A percentile compares a stretch with the other conserved stretches of the same genome.
These are phyloP conservation scores for Cecidostiba fungosa DNA, from an alignment of 2,888 invertebrate species.

Conservation along the genomic window DNA sequence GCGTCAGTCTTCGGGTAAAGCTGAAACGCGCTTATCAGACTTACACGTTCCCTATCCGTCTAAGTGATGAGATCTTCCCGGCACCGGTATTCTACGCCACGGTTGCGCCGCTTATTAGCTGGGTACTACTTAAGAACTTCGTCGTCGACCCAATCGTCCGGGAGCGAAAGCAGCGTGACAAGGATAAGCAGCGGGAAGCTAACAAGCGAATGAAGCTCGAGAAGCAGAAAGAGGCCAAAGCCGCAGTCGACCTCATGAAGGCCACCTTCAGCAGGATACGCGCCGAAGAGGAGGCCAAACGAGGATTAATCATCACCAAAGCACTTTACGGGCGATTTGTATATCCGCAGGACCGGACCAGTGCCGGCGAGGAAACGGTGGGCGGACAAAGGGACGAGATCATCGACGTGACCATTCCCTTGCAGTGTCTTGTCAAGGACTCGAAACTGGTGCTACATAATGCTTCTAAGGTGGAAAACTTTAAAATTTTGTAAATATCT, in stretches of 20 bases:
- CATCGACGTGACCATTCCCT: slow-evolving; percentile 95
- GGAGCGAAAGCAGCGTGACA: slow-evolving; percentile 89
- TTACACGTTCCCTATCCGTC: slow-evolving; percentile 93
- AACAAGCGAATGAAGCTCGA: slow-evolving; percentile 90
- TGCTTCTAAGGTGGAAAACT: slow-evolving; percentile 88
- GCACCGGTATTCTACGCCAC: slow-evolving; percentile 97
- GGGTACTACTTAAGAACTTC: slow-evolving; percentile 91
- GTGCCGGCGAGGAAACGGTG: slow-evolving; percentile 70
- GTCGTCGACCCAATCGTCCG: slow-evolving; percentile 92
- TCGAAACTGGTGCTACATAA: slow-evolving; percentile 93
- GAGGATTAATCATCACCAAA: slow-evolving; percentile 92
- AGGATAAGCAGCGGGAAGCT: slow-evolving; percentile 90
- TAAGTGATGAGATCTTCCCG: slow-evolving; percentile 94
- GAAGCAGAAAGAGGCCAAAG: slow-evolving; percentile 91
- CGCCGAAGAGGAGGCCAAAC: slow-evolving; percentile 89
- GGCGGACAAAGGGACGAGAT: slow-evolving; percentile 81
- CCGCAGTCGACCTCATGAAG: slow-evolving; percentile 94
- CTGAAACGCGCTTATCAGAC: slow-evolving; percentile 93
- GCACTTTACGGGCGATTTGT: slow-evolving; percentile 90
- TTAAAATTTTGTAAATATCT: background rate
- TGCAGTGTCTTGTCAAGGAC: slow-evolving; percentile 96
- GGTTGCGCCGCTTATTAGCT: slow-evolving; percentile 90
- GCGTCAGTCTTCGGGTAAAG: slow-evolving; percentile 93
- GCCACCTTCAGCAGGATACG: slow-evolving; percentile 93
- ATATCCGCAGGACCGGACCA: slow-evolving; percentile 73